Conservation (phyloP, 2,888 invertebrate species). For the Morinoia aosen region DNA sequence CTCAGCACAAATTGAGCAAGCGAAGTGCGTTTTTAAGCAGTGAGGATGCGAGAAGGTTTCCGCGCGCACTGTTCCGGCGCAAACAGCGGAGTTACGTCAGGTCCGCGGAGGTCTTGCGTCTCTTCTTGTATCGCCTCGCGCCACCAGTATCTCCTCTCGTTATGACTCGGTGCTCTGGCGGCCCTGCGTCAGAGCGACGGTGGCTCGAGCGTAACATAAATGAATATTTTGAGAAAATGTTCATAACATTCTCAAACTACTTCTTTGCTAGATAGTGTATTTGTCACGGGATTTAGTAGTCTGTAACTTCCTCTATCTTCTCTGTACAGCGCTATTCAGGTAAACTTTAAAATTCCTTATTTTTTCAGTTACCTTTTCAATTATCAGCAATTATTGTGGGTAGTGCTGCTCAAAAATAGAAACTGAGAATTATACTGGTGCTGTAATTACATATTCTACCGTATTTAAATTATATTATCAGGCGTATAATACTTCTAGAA, state of each 20-base stretch:
- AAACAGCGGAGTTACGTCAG: not conserved
- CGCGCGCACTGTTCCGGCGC: not conserved
- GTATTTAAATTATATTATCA: too few species aligned
- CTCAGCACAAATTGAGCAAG: not conserved
- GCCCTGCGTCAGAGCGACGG: not conserved
- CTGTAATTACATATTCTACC: too few species aligned
- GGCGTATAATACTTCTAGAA: too few species aligned
- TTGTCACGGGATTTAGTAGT: not conserved
- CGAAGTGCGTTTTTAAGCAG: not conserved
- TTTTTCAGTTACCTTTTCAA: too few species aligned
- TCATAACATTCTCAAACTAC: not conserved
- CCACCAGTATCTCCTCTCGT: not conserved
- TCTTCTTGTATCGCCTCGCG: not conserved
- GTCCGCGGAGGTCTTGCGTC: not conserved
- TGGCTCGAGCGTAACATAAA: not conserved
- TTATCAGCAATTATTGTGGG: too few species aligned
- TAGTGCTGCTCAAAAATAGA: too few species aligned
- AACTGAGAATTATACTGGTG: too few species aligned
- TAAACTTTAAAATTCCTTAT: too few species aligned
- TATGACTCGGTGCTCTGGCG: not conserved
- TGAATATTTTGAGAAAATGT: not conserved
- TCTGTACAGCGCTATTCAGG: not conserved
- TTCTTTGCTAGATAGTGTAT: not conserved
- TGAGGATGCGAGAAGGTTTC: not conserved
- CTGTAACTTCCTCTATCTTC: not conserved